A percentile compares a stretch with the other conserved stretches of the same genome.
phyloP scores from a whole-genome alignment of 2,113 vertebrate genomes.

The Boleophthalmus pectinirostris region DNA sequence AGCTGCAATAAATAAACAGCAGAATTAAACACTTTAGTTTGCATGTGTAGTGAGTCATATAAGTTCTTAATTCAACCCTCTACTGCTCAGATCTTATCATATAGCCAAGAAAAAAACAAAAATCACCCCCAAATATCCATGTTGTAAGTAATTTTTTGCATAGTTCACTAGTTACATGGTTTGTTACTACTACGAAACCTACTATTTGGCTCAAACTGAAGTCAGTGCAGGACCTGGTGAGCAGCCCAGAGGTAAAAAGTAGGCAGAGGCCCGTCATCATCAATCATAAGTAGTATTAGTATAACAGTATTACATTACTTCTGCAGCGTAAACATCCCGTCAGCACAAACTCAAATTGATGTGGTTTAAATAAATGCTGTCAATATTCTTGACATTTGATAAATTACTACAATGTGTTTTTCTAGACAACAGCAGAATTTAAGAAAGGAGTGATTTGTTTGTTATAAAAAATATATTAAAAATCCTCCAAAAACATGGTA shows the following conservation, averaged over 20 bases:
- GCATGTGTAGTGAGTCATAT: no score
- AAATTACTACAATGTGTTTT: not conserved
- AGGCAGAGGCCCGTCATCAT: not conserved
- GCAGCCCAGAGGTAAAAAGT: not conserved
- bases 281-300: conserved; percentile 1
- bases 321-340: conserved; percentile 1
- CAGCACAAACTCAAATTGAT: not conserved
- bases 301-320: not conserved
- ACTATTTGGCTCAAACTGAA: no score
- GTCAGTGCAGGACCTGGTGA: not conserved
- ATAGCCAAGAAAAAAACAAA: no score
- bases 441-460: not conserved
- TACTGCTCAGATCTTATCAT: no score
- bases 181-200: no score
- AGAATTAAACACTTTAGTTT: no score
- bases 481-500: conserved; percentile 13
- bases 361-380: not conserved
- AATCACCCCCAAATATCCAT: no score
- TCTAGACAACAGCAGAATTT: not conserved
- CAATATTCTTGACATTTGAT: not conserved
- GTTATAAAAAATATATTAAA: not conserved
- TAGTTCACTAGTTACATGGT: no score
- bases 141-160: no score
- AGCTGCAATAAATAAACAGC: no score
- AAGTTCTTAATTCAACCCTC: no score